phyloP scores from a whole-genome alignment of 2,113 vertebrate genomes.

The Oncorhynchus tshawytscha region DNA sequence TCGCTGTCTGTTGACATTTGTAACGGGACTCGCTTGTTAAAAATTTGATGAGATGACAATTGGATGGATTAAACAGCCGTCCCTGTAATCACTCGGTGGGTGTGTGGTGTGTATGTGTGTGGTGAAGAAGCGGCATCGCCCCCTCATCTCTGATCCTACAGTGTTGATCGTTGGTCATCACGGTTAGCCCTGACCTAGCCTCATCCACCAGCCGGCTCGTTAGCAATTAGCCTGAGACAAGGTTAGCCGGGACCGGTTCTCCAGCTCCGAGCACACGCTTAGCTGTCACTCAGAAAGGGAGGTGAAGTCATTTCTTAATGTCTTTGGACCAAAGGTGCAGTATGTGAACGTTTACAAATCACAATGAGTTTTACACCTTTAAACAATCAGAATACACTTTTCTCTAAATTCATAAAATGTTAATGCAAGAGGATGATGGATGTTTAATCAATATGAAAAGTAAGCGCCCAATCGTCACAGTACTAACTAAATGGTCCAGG shows the following conservation, averaged over 20 bases:
- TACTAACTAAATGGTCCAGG: neutral
- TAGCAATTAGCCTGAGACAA: neutral
- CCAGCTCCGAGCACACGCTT: neutral
- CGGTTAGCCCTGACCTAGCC: neutral
- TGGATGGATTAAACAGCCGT: neutral
- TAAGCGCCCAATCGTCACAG: no score
- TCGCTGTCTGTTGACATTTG: slow-evolving; percentile 35
- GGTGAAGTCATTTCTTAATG: neutral
- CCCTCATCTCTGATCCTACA: slow-evolving; percentile 23
- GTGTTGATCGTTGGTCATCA: neutral
- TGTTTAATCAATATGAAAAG: no score
- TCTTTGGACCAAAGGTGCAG: no score
- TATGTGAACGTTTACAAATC: no score
- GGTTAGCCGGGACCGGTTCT: no score
- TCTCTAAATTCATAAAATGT: no score
- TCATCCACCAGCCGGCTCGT: neutral
- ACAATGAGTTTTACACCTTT: no score
- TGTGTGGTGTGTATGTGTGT: neutral
- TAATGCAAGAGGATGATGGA: no score
- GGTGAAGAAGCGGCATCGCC: slow-evolving; percentile 1
- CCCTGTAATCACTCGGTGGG: slow-evolving; percentile 22
- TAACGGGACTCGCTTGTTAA: slow-evolving; percentile 16
- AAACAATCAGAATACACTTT: no score
- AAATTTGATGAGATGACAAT: slow-evolving; percentile 16
- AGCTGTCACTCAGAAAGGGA: neutral